Percentiles rank a stretch among this genome's conserved stretches.
Conservation (phyloP, 2,888 invertebrate genomes). For the Cheilosia vernalis region DNA sequence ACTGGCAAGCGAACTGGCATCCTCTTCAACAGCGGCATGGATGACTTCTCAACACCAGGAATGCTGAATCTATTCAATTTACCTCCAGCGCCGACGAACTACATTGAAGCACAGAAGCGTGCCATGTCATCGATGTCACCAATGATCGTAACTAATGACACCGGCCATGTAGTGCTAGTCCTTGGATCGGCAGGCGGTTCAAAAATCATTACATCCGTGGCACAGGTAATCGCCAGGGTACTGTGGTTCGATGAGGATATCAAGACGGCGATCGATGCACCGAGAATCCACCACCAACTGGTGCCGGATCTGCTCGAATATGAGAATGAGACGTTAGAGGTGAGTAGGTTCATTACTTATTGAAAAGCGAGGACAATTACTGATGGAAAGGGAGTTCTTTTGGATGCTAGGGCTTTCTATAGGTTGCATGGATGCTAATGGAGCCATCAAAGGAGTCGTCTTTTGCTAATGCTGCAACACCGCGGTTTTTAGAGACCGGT, state of each 20-base stretch:
- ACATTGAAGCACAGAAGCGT: constrained; percentile 90
- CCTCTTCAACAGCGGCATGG: constrained; percentile 97
- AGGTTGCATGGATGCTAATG: too few species aligned
- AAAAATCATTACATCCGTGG: constrained; percentile 92
- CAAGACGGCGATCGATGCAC: constrained; percentile 88
- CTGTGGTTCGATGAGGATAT: constrained; percentile 88
- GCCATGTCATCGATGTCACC: constrained; percentile 97
- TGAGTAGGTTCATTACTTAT: constrained; percentile 36
- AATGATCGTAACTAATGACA: constrained; percentile 88
- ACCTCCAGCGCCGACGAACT: constrained; percentile 92
- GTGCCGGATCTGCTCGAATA: constrained; percentile 89
- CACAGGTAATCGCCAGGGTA: constrained; percentile 86
- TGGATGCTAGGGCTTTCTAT: too few species aligned
- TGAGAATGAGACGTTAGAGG: constrained; percentile 85
- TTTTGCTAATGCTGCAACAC: too few species aligned
- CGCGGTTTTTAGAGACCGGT: too few species aligned
- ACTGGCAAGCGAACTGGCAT: constrained; percentile 93
- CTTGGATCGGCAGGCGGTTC: constrained; percentile 95
- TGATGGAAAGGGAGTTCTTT: too few species aligned
- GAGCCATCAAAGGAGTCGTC: too few species aligned
- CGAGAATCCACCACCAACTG: constrained; percentile 94
- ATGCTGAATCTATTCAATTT: constrained; percentile 88
- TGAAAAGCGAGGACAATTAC: too few species aligned
- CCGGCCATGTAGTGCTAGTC: constrained; percentile 87
- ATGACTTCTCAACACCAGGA: constrained; percentile 94